Base-by-base conservation (phyloP, 2,113 vertebrate species). In the Machaerirhynchus nigripectus region DNA sequence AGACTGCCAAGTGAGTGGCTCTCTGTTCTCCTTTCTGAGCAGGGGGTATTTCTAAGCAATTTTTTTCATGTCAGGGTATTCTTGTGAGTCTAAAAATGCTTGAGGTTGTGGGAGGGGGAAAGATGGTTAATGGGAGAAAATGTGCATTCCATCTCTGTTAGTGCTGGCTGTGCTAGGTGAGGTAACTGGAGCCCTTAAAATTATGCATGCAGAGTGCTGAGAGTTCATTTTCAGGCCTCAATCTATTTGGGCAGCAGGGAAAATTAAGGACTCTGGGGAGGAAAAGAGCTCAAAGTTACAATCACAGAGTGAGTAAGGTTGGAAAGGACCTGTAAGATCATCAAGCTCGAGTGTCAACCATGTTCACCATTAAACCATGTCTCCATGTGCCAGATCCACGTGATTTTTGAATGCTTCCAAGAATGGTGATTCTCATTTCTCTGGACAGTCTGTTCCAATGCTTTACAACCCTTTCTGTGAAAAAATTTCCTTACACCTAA, bases 1-100 rank as follows among this genome's bases (percentile, higher is more conserved):
- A 95, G 60, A 99, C 98, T 14, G 98, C 98, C 84, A 94, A 30
- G 99, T 99, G 89, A 30, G 98, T 84, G 30, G 28, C 24, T 13
- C 11, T 39, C 71, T 31, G 3, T 5, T 50, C 35, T 30, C 2
- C 47, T 67, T 47, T 35, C 28, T 17, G 10, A 60, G 64, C 49
- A 35, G 15, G 8, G 17, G 4, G 8, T 20, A 2, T 87, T 56
- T 88, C 44, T 27, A 37, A 64, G 27, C 37, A 64, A 3, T 11
- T 26, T 63, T 63, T 85, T 22, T 47, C 3, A 1, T 26, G 46
- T 10, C 10, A 6, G 31, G 11, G 13, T 53, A 1, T 77, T 73
- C 10, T 49, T 56, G 30, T 8, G n/a, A 88, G 56, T 37, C 10
- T 37, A 7, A 63, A 79, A 71, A 5, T 24, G 42, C 15, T 39